Base-by-base conservation (phyloP, 2,113 vertebrate genomes). In the Crocuta crocuta region DNA sequence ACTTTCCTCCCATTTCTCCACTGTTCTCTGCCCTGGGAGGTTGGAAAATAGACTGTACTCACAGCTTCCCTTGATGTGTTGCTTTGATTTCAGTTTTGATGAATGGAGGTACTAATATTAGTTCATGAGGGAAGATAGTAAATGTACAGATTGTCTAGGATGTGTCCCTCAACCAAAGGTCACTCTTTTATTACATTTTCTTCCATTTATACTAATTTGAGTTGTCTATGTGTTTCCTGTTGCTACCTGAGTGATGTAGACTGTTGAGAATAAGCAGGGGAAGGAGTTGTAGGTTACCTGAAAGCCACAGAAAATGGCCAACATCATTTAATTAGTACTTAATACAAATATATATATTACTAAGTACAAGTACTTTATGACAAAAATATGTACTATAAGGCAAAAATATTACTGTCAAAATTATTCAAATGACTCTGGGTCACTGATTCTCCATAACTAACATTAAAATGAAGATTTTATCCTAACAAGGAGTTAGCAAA, bases 91-190 rank as follows among this genome's bases (percentile, higher is more conserved):
- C 13, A 2, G 0, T 50, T 87, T 50, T 1, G 23, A 7, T 43
- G 17, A 28, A 2, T 10, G 7, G 15, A 24, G 33, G n/a, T n/a
- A 61, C 17, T 31, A 16, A 2, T 8, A 35, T 45, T 23, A 48
- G 1, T 10, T 2, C 6, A 90, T 1, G 10, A 83, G 3, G 10
- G 12, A n/a, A 78, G 48, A n/a, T 4, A 43, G 1, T 4, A 79
- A 73, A 0, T 45, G 0, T 0, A 4, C 11, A 7, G 28, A 19
- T 31, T 66, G 23, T 23, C 11, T 10, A 31, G 33, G 3, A 12
- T 58, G 0, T 33, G 16, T 73, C 31, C 21, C 3, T 45, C 79
- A n/a, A 19, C 4, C 10, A 50, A 28, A 66, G 2, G 17, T 45
- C 23, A 45, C 10, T 76, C 10, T 10, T 66, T 61, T 58, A 65